phyloP scores from a whole-genome alignment of 2,797 vertebrate genomes.

The Rhadinocentrus ornatus region DNA sequence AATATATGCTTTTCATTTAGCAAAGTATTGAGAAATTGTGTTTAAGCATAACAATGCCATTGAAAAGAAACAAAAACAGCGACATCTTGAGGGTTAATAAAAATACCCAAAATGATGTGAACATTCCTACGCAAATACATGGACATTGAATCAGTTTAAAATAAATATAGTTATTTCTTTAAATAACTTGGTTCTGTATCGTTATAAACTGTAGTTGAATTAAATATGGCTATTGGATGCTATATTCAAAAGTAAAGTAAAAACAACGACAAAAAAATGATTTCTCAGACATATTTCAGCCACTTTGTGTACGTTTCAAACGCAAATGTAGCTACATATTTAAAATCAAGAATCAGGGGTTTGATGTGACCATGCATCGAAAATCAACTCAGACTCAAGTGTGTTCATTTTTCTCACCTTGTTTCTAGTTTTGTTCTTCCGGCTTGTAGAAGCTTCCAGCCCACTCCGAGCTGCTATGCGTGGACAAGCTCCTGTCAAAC shows the following conservation, averaged over 20 bases:
- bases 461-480: constrained; percentile 29
- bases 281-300: background rate
- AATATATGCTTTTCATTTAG: too few relatives aligned
- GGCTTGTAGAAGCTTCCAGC: constrained; percentile 67
- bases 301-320: background rate
- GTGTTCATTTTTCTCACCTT: constrained; percentile 69
- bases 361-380: background rate
- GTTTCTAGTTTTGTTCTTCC: constrained; percentile 52
- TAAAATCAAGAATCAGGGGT: fast-evolving
- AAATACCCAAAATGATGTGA: background rate
- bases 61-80: constrained; percentile 18
- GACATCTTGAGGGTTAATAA: constrained; percentile 39
- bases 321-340: background rate
- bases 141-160: background rate
- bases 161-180: background rate
- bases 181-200: background rate
- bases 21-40: background rate
- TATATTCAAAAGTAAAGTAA: background rate
- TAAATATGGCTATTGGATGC: background rate
- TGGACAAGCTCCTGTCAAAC: constrained; percentile 16
- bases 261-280: background rate
- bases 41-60: too few relatives aligned
- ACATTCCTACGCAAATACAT: background rate
- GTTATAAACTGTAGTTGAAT: background rate
- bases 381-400: constrained; percentile 7